Base-by-base conservation (phyloP, 2,113 vertebrate genomes). In the Zingel zingel region DNA sequence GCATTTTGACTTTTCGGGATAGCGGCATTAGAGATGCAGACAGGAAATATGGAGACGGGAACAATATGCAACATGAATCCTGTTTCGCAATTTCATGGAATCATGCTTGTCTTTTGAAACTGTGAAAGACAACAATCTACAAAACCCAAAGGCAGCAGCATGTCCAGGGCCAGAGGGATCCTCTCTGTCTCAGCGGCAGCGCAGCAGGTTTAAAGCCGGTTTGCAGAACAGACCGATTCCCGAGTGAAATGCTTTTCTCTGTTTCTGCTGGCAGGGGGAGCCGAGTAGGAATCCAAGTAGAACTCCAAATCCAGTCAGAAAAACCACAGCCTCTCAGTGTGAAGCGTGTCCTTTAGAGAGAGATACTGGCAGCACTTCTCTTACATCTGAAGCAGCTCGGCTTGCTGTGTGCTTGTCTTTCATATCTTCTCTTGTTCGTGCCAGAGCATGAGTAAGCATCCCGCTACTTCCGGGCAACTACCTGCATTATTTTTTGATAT, bases 261-360 rank as follows among this genome's bases (percentile, higher is more conserved):
- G 63, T 53, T 36, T 85, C 54, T 56, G 75, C 79, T 88, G 85
- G 84, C 80, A 43, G 62, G 43, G 58, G 68, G 51, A 19, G 27
- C 80, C 18, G 83, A 85, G 71, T 56, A 23, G 33, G 68, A 65
- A 56, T 86, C 79, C 75, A 83, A 85, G 79, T 77, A 74, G 56
- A 85, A 77, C 81, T 86, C 64, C 65, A 59, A 84, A 89, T 89
- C 86, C 79, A 88, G 88, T 88, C 85, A 77, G 65, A 88, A 83
- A 67, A 79, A 59, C 74, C 48, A 8, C 63, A 77, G 75, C 67
- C 36, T 68, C 85, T 86, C 80, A 58, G 84, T 59, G 76, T 72
- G 86, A 86, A 82, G 39, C 65, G 30, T 36, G 68, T 78, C 78
- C 74, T 81, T 73, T 39, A 25, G 25, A 81, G 66, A 71, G 57